Percentiles rank a stretch among this genome's conserved stretches.
Evolutionary conservation across 2,888 invertebrate genomes (phyloP).

Genomic region (Sinodicranocentrus sp.): DNA sequence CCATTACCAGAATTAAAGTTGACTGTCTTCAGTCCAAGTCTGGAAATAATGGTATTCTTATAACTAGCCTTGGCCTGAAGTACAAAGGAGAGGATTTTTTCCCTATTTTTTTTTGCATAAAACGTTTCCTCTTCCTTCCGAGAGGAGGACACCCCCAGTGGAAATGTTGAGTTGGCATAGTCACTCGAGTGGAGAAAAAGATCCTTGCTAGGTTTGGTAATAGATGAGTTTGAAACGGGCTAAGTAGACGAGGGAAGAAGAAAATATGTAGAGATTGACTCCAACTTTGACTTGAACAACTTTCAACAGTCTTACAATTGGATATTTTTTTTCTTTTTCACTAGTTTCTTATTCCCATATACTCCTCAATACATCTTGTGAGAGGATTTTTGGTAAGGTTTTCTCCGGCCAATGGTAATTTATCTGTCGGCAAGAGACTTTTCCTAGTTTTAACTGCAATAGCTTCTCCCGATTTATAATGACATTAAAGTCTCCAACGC

Average conservation of each 20-base stretch:
- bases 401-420: conserved; percentile 42
- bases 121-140: not conserved
- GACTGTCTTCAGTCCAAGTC: too few relatives aligned
- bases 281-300: conserved; percentile 6
- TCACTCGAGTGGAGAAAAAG: not conserved
- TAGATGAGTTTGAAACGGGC: not conserved
- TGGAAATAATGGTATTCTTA: too few relatives aligned
- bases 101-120: conserved; percentile 16
- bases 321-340: not conserved
- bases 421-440: conserved; percentile 62
- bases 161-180: not conserved
- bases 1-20: too few relatives aligned
- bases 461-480: conserved; percentile 57
- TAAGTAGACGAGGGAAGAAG: not conserved
- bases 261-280: conserved; percentile 13
- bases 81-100: too few relatives aligned
- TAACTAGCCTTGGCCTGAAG: too few relatives aligned
- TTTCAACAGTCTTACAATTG: conserved; percentile 33
- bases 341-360: too few relatives aligned
- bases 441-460: conserved; percentile 46
- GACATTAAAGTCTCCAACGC: conserved; percentile 47
- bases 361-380: too few relatives aligned
- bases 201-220: not conserved
- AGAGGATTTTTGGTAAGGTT: conserved; percentile 9
- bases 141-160: not conserved